Evolutionary conservation across 1,140 invertebrate genomes (phyloP).

Genomic region (Hypothenemus hampei): DNA sequence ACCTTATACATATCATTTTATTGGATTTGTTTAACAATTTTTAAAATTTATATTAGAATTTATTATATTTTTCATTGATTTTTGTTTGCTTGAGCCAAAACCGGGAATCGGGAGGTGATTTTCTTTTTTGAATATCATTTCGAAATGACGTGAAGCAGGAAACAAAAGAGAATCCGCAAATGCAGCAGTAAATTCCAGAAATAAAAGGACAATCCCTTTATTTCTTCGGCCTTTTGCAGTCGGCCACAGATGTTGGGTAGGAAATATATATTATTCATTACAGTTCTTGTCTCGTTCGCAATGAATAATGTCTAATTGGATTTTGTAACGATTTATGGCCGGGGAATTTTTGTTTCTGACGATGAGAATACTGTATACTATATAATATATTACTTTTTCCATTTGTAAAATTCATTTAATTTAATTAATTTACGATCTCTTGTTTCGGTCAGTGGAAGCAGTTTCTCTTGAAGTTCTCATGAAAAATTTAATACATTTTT

Average conservation of each 20-base stretch:
- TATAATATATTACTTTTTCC: conserved; percentile 15
- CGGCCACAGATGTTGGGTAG: conserved; percentile 35
- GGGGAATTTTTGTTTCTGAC: conserved; percentile 29
- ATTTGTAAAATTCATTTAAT: conserved; percentile 30
- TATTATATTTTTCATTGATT: no score
- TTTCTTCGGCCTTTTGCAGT: conserved; percentile 37
- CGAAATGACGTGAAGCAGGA: conserved; percentile 18
- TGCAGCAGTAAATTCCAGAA: conserved; percentile 34
- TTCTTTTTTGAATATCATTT: no score
- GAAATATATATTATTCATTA: conserved; percentile 39
- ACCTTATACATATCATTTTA: no score
- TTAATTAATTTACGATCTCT: conserved; percentile 25
- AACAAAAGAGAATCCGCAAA: conserved; percentile 17
- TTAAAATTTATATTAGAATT: no score
- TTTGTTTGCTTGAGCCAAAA: no score
- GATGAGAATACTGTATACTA: conserved; percentile 27
- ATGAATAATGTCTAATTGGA: conserved; percentile 32
- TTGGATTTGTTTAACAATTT: no score
- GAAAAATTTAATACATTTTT: no score
- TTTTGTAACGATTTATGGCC: conserved; percentile 31
- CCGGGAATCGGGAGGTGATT: no score
- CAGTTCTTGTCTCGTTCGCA: conserved; percentile 28
- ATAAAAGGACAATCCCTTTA: conserved; percentile 37
- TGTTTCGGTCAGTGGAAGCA: neutral
- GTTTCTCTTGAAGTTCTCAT: no score